These are phyloP conservation scores for Astreopora myriophthalma DNA, from an alignment of 64 coral and sea anemone species.

Conservation along the genomic window DNA sequence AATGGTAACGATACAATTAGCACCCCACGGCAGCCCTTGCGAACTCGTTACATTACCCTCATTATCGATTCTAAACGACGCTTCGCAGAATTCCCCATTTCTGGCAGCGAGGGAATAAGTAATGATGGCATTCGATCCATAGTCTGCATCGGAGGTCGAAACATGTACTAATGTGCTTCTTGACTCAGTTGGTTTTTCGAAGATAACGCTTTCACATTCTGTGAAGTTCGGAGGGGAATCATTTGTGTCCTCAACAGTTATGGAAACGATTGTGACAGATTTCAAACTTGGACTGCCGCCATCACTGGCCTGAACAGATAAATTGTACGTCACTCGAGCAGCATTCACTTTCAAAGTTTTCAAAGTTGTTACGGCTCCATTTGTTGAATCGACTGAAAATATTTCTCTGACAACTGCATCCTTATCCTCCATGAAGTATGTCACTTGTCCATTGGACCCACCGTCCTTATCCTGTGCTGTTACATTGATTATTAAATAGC, in stretches of 20 bases:
- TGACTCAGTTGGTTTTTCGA: background rate
- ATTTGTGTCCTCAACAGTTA: background rate
- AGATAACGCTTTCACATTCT: background rate
- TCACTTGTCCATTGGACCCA: background rate
- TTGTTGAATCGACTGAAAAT: background rate
- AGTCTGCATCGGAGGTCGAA: conserved; percentile 1
- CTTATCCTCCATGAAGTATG: background rate
- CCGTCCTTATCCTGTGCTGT: conserved; percentile 10
- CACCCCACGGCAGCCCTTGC: background rate
- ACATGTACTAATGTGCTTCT: background rate
- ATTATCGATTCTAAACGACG: background rate
- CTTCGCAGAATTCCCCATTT: background rate
- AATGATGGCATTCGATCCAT: conserved; percentile 23
- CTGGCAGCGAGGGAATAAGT: background rate
- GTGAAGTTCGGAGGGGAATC: background rate
- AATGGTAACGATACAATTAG: background rate
- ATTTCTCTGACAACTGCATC: background rate
- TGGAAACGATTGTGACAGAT: background rate
- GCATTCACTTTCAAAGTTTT: background rate
- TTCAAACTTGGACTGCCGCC: background rate
- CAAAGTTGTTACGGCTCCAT: background rate
- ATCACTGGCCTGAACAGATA: background rate
- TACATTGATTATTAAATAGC: background rate
- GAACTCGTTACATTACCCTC: background rate
- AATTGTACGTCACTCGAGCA: background rate